Conservation (phyloP, 35 echinoderm and acorn worm species). For the Anneissia japonica region DNA sequence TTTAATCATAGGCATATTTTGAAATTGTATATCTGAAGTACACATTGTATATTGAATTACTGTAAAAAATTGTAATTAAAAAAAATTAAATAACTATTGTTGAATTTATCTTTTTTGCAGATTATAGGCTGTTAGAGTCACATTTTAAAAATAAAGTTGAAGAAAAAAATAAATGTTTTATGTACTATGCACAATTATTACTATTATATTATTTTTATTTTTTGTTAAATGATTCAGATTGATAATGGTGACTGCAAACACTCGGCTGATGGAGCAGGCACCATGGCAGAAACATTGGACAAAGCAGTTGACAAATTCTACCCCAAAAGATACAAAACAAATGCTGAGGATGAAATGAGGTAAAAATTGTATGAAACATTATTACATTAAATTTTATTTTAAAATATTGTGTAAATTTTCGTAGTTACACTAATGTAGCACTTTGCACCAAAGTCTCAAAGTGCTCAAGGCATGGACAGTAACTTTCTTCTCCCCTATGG, state of each 20-base stretch:
- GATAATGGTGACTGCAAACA: neutral
- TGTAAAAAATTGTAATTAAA: neutral
- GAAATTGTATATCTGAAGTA: neutral
- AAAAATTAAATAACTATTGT: too few species aligned
- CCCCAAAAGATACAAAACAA: conserved; percentile 71
- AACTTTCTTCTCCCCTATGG: too few species aligned
- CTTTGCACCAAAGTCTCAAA: too few species aligned
- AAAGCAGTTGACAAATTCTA: conserved; percentile 59
- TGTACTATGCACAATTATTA: neutral
- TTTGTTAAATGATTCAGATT: conserved; percentile 4
- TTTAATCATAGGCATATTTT: neutral
- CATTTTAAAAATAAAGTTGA: too few species aligned
- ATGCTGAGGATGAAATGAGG: conserved; percentile 47
- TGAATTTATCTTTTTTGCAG: too few species aligned
- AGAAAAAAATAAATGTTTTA: neutral
- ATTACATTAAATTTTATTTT: too few species aligned
- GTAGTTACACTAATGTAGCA: too few species aligned
- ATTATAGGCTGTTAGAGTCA: too few species aligned
- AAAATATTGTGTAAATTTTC: too few species aligned
- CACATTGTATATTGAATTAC: neutral
- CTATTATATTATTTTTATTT: conserved; percentile 36
- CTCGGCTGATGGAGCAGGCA: conserved; percentile 5
- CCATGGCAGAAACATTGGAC: conserved; percentile 19
- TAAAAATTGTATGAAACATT: too few species aligned
- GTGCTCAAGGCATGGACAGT: too few species aligned